Percentiles rank a stretch among this genome's conserved stretches.
Conservation (phyloP, 2,113 vertebrate genomes). For the Hyperopisus bebe region DNA sequence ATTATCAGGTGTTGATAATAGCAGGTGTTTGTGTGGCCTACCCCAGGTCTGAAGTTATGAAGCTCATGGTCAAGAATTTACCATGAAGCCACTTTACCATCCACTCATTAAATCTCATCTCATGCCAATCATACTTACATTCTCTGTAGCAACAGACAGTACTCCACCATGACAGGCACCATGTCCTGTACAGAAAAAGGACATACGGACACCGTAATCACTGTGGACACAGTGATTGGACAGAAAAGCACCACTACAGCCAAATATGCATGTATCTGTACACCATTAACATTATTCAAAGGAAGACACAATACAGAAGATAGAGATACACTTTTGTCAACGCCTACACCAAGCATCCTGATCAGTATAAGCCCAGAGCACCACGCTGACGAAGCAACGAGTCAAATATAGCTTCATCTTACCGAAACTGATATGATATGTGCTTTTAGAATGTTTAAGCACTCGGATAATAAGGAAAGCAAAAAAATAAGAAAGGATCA, state of each 20-base stretch:
- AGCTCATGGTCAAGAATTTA: neutral
- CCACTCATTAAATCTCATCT: neutral
- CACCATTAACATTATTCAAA: neutral
- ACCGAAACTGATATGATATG: neutral
- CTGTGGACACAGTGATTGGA: neutral
- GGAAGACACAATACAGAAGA: neutral
- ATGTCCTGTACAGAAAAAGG: conserved; percentile 63
- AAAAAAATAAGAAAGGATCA: neutral
- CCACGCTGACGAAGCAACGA: neutral
- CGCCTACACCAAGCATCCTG: neutral
- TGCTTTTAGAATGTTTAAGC: neutral
- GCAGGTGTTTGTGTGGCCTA: neutral
- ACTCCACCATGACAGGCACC: conserved; percentile 87
- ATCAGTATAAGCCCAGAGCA: neutral
- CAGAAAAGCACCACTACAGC: neutral
- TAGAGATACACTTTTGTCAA: neutral
- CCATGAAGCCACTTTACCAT: neutral
- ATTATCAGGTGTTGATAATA: neutral
- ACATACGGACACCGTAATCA: neutral
- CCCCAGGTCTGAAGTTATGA: neutral
- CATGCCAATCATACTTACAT: conserved; percentile 66
- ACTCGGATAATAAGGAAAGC: neutral
- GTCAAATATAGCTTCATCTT: neutral
- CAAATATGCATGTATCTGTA: neutral
- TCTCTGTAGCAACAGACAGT: conserved; percentile 83